A percentile compares a stretch with the other conserved stretches of the same genome.
Conservation (phyloP, 2,888 invertebrate species). For the Pomacea canaliculata region DNA sequence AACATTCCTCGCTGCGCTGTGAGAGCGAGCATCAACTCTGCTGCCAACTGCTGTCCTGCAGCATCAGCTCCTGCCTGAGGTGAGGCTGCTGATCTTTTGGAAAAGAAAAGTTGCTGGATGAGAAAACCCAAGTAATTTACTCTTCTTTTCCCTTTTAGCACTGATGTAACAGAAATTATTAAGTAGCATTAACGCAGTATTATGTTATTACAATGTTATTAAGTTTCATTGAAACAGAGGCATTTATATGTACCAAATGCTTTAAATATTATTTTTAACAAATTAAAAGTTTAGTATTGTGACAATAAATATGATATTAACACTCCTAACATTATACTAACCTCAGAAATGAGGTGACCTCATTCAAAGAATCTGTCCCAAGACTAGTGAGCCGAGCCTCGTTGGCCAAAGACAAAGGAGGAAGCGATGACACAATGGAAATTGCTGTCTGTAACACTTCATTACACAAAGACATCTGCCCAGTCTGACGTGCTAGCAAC, state of each 20-base stretch:
- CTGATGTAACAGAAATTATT: too few relatives aligned
- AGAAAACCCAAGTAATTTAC: neutral
- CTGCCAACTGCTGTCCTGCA: conserved; percentile 66
- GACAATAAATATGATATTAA: too few relatives aligned
- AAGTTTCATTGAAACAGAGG: too few relatives aligned
- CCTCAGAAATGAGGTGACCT: conserved; percentile 72
- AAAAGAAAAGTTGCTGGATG: neutral
- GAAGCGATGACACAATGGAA: conserved; percentile 74
- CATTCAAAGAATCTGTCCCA: conserved; percentile 71
- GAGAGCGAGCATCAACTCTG: conserved; percentile 74
- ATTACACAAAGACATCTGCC: conserved; percentile 73
- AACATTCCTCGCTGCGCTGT: conserved; percentile 76
- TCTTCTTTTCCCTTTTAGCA: neutral
- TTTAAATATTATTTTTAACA: too few relatives aligned
- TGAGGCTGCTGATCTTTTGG: conserved; percentile 69
- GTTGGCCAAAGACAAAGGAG: conserved; percentile 75
- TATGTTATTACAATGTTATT: too few relatives aligned
- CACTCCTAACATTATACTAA: neutral
- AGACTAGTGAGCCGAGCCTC: conserved; percentile 74
- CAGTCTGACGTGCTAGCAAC: conserved; percentile 60
- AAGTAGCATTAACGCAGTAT: too few relatives aligned
- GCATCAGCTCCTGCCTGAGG: conserved; percentile 73
- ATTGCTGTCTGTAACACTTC: conserved; percentile 75
- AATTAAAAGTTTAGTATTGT: too few relatives aligned
- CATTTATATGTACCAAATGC: too few relatives aligned